Evolutionary conservation across 2,113 vertebrate species (phyloP).

Genomic region (Lampris incognitus): DNA sequence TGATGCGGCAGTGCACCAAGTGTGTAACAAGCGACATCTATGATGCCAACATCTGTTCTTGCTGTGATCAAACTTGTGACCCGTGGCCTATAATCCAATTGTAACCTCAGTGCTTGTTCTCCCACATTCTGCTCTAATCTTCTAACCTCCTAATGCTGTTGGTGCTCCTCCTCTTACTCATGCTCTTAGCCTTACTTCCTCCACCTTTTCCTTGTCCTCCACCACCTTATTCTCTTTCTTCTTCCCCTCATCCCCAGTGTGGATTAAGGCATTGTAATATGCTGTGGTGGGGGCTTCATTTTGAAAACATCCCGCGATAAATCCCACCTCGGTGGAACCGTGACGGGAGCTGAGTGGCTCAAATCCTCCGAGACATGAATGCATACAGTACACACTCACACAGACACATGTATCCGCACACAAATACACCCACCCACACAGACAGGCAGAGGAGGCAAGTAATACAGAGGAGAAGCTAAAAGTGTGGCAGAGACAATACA

Average conservation of each 20-base stretch:
- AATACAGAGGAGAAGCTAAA: slow-evolving; percentile 5
- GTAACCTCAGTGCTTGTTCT: slow-evolving; percentile 16
- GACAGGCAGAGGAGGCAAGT: neutral
- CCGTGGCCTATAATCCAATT: slow-evolving; percentile 30
- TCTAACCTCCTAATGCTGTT: neutral
- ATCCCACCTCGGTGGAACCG: slow-evolving; percentile 51
- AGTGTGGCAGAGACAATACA: slow-evolving; percentile 7
- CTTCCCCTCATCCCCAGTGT: slow-evolving; percentile 42
- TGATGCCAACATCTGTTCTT: slow-evolving; percentile 22
- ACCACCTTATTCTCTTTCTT: slow-evolving; percentile 31
- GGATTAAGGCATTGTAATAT: slow-evolving; percentile 64
- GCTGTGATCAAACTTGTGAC: slow-evolving; percentile 3
- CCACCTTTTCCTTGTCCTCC: slow-evolving; percentile 39
- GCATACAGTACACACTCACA: slow-evolving; percentile 30
- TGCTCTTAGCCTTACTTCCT: slow-evolving; percentile 37
- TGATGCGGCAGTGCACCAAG: neutral
- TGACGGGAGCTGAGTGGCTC: slow-evolving; percentile 53
- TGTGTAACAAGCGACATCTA: neutral
- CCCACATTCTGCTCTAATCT: slow-evolving; percentile 25
- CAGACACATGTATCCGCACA: neutral
- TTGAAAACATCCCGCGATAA: slow-evolving; percentile 63
- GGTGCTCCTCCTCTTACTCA: slow-evolving; percentile 8
- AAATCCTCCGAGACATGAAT: slow-evolving; percentile 38
- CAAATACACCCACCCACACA: neutral
- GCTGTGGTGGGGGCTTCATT: slow-evolving; percentile 48